Conservation (phyloP, 2,113 vertebrate genomes). For the Collichthys lucidus region DNA sequence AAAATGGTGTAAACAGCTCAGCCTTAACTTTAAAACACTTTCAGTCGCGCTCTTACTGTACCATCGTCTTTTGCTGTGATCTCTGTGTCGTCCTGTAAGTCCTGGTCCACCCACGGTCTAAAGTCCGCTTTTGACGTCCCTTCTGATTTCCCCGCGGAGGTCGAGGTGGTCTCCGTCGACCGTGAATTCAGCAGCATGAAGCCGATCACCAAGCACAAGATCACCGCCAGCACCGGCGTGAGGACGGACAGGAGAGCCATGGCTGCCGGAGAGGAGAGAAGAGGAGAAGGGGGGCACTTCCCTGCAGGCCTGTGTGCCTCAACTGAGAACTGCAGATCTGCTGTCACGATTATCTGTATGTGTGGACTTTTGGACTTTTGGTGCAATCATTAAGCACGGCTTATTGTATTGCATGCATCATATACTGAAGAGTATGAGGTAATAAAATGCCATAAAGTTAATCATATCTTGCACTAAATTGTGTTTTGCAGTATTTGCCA, state of each 20-base stretch:
- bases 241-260: slow-evolving; percentile 88
- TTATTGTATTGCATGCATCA: neutral
- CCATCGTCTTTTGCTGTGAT: slow-evolving; percentile 79
- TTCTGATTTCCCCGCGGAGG: neutral
- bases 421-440: too few species aligned
- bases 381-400: neutral
- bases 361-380: neutral
- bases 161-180: slow-evolving; percentile 37
- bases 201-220: slow-evolving; percentile 87
- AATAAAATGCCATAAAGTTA: neutral
- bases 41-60: slow-evolving; percentile 14
- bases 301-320: neutral
- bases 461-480: neutral
- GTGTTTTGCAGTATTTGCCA: neutral
- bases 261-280: slow-evolving; percentile 3
- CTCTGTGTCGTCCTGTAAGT: slow-evolving; percentile 87
- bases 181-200: slow-evolving; percentile 82
- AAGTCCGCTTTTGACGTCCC: neutral
- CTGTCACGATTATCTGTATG: neutral
- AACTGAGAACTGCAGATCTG: neutral
- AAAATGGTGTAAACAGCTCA: too few species aligned
- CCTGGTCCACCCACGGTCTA: slow-evolving; percentile 89
- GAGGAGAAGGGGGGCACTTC: neutral
- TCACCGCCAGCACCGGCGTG: slow-evolving; percentile 86
- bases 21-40: too few species aligned